phyloP scores from a whole-genome alignment of 1,140 invertebrate species.

The Drosophila ogumai region DNA sequence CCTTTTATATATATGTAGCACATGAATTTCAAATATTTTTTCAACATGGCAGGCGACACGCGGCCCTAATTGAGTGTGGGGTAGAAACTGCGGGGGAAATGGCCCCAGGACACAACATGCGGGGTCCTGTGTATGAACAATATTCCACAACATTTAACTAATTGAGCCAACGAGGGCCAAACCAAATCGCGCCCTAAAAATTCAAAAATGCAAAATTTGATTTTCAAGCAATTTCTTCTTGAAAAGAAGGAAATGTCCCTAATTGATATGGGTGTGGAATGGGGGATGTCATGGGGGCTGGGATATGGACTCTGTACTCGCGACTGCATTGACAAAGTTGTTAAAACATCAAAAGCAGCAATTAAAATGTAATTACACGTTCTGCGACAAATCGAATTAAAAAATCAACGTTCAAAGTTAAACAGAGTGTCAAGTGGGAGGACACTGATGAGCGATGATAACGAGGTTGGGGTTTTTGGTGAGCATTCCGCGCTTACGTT shows the following conservation, averaged over 20 bases:
- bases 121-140: constrained; percentile 62
- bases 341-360: constrained; percentile 83
- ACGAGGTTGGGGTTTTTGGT: constrained; percentile 33
- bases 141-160: constrained; percentile 82
- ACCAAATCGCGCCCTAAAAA: constrained; percentile 29
- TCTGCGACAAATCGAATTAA: constrained; percentile 81
- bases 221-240: constrained; percentile 44
- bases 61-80: constrained; percentile 68
- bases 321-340: constrained; percentile 70
- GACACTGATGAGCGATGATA: constrained; percentile 42
- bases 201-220: constrained; percentile 67
- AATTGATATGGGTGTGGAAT: constrained; percentile 54
- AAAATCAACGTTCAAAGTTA: constrained; percentile 82
- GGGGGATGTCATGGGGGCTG: background rate
- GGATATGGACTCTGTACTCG: constrained; percentile 3
- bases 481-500: constrained; percentile 25
- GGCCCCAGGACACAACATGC: constrained; percentile 17
- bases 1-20: constrained; percentile 56
- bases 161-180: constrained; percentile 53
- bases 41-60: constrained; percentile 66
- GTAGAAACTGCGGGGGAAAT: background rate
- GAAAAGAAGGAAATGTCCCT: constrained; percentile 41
- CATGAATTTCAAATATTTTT: constrained; percentile 82
- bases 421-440: constrained; percentile 59
- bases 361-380: constrained; percentile 83